phyloP scores from a whole-genome alignment of 2,113 vertebrate genomes.

The Oncorhynchus keta region DNA sequence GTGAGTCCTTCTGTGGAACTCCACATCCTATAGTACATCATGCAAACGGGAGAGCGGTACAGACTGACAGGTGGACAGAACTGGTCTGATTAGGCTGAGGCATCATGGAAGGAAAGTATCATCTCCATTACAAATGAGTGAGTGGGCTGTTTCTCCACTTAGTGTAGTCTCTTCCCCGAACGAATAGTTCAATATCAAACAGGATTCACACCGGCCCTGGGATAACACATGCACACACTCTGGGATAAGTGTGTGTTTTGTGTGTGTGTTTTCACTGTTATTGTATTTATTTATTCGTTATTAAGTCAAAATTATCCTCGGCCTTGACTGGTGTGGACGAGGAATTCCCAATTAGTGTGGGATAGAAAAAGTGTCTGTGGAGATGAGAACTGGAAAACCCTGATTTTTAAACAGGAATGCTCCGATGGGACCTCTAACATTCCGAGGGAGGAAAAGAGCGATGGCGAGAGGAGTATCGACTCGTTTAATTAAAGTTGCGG shows the following conservation, averaged over 20 bases:
- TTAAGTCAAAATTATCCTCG: conserved; percentile 8
- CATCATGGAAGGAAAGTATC: no score
- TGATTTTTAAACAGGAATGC: not conserved
- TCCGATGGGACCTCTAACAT: not conserved
- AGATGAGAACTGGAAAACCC: not conserved
- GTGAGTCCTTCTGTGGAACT: no score
- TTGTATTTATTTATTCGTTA: conserved; percentile 28
- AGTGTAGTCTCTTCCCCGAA: conserved; percentile 2
- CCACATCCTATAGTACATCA: no score
- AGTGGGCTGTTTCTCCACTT: not conserved
- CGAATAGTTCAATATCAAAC: conserved; percentile 6
- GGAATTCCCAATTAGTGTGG: conserved; percentile 6
- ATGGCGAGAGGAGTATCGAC: not conserved
- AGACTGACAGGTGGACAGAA: no score
- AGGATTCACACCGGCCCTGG: not conserved
- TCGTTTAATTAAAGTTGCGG: not conserved
- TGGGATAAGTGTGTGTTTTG: not conserved
- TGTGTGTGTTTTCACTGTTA: conserved; percentile 5
- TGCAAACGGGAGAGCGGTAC: no score
- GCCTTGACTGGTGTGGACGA: conserved; percentile 1
- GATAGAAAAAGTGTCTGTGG: not conserved
- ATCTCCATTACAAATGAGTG: not conserved
- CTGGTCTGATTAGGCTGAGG: no score
- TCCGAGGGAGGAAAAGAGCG: not conserved
- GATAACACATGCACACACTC: no score